Percentiles rank a stretch among this genome's conserved stretches.
These are phyloP conservation scores for Mercenaria mercenaria DNA, from an alignment of 1,140 invertebrate genomes.

Conservation along the genomic window DNA sequence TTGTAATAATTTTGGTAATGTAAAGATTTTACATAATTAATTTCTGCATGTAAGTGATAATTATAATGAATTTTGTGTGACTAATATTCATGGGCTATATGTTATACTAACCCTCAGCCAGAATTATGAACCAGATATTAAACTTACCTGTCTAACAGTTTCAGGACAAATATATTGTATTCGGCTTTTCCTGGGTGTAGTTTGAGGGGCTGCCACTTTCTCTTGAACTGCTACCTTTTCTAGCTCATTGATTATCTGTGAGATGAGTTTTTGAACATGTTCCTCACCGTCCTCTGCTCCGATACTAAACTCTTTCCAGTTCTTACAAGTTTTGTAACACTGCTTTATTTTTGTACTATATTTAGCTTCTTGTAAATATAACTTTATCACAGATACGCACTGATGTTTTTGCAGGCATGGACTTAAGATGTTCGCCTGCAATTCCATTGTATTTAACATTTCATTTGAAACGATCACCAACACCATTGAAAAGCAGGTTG, in stretches of 20 bases:
- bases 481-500: neutral
- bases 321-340: neutral
- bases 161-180: constrained; percentile 18
- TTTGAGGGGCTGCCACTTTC: neutral
- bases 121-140: too few relatives aligned
- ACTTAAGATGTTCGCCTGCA: neutral
- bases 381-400: constrained; percentile 19
- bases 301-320: constrained; percentile 23
- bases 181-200: neutral
- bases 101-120: too few relatives aligned
- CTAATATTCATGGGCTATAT: too few relatives aligned
- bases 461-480: constrained; percentile 18
- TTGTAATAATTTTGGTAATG: too few relatives aligned
- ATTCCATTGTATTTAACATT: constrained; percentile 37
- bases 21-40: too few relatives aligned
- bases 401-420: neutral
- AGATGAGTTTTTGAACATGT: neutral
- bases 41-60: too few relatives aligned
- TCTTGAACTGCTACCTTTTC: neutral
- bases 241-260: constrained; percentile 6
- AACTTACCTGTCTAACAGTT: constrained; percentile 43
- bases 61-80: too few relatives aligned
- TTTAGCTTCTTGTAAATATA: neutral
- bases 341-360: neutral
- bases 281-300: neutral